Base-by-base conservation (phyloP, 2,888 invertebrate species). In the Xestia c-nigrum region DNA sequence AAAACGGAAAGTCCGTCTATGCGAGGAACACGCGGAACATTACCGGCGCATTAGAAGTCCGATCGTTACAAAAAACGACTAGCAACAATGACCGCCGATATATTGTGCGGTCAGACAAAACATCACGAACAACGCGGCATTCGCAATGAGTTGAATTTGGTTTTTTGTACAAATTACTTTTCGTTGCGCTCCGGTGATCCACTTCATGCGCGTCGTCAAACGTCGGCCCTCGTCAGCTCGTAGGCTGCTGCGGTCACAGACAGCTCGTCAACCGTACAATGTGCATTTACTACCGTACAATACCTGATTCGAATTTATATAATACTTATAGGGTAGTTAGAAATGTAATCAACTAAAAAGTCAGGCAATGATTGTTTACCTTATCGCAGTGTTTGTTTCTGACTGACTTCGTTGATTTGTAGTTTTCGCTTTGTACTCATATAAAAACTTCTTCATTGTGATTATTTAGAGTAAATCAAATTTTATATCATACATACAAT, bases 151-250 rank as follows among this genome's bases (percentile, higher is more conserved):
- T 89, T 96, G 95, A 95, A 96, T 96, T 96, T 93, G 89, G 94
- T 96, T 96, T 96, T 96, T 96, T 96, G 94, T 95, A 94, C 95
- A 96, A 96, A 96, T 96, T 96, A 95, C 95, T 95, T 96, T 95
- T 96, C 95, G 96, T 96, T 93, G 94, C 96, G 96, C 95, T 96
- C 94, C 95, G 96, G 91, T 95, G 95, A 94, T 92, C 94, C 92
- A 95, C 95, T 95, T 94, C 94, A 94, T 92, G 93, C 93, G 92
- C 92, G 91, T 89, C 86, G 90, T 85, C 78, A 87, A 85, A 91
- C 91, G 92, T 89, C 91, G 93, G 91, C 90, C 91, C 91, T 91
- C 93, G 91, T 88, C 88, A 87, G 86, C 88, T 90, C 90, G 61
- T 89, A 90, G 87, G 87, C 88, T 90, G 84, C 88, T 90, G 88